These are phyloP conservation scores for Tapirus terrestris DNA, from an alignment of 2,113 vertebrate genomes.

Conservation along the genomic window DNA sequence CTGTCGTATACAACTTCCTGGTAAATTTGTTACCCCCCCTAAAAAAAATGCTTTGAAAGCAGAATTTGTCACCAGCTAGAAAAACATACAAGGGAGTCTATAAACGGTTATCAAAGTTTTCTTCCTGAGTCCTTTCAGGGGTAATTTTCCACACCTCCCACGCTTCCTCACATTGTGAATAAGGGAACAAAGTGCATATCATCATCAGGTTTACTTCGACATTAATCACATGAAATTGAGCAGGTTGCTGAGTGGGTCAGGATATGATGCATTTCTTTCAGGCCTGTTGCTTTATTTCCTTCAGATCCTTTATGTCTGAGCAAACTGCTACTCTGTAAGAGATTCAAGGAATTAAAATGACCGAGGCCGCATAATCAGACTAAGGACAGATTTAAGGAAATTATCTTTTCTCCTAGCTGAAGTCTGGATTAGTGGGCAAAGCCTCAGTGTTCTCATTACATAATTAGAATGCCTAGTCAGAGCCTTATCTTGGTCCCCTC, in stretches of 20 bases:
- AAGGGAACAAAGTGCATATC: background rate
- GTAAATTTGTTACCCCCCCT: background rate
- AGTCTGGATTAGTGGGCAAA: constrained; percentile 10
- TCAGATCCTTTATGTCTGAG: background rate
- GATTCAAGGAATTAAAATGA: constrained; percentile 33
- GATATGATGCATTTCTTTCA: background rate
- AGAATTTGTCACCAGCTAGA: background rate
- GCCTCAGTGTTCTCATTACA: background rate
- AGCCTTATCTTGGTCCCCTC: background rate
- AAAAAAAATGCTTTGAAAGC: background rate
- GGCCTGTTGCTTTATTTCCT: background rate
- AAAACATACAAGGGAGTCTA: background rate
- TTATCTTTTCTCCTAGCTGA: background rate
- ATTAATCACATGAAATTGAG: background rate
- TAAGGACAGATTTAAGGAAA: constrained; percentile 13
- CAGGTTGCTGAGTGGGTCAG: background rate
- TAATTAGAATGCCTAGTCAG: background rate
- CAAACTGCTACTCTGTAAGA: background rate
- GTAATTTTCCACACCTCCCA: background rate
- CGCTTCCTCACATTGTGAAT: background rate
- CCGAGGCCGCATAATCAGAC: background rate
- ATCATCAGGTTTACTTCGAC: background rate
- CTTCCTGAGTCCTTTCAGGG: background rate
- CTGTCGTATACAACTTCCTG: background rate
- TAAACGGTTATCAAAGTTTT: background rate